Evolutionary conservation across 2,113 vertebrate genomes (phyloP).

Genomic region (Cebus imitator): DNA sequence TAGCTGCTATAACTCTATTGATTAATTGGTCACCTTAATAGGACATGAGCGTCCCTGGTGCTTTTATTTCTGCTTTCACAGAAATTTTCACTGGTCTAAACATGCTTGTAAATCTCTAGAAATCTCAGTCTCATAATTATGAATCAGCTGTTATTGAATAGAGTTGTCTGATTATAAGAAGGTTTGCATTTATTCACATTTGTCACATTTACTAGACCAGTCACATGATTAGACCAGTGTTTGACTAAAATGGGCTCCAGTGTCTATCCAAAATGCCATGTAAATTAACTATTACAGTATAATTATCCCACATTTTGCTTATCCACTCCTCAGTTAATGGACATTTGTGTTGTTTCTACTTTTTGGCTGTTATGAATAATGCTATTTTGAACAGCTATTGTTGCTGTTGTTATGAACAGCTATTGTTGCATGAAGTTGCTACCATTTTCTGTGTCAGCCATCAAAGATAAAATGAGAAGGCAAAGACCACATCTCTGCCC

Average conservation of each 20-base stretch:
- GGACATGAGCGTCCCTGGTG: accelerated
- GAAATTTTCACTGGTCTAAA: not conserved
- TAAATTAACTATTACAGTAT: not conserved
- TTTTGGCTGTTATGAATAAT: not conserved
- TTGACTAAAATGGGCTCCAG: not conserved
- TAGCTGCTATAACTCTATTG: not conserved
- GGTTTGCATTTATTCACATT: not conserved
- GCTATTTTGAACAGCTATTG: not conserved
- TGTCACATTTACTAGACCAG: not conserved
- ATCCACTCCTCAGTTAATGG: not conserved
- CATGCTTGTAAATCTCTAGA: not conserved
- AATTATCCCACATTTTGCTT: not conserved
- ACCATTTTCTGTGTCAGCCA: not conserved
- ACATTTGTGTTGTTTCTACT: not conserved
- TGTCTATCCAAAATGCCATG: not conserved
- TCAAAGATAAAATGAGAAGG: not conserved
- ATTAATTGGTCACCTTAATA: not conserved
- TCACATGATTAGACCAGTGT: not conserved
- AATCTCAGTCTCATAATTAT: not conserved
- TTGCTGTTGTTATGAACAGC: no score
- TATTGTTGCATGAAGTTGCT: not conserved
- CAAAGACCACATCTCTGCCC: not conserved
- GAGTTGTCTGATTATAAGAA: not conserved
- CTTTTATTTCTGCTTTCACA: not conserved
- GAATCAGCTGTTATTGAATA: not conserved